Evolutionary conservation across 1,140 invertebrate species (phyloP), one percentile per base, ranked within the genome.

Genomic region (Diabrotica undecimpunctata): DNA sequence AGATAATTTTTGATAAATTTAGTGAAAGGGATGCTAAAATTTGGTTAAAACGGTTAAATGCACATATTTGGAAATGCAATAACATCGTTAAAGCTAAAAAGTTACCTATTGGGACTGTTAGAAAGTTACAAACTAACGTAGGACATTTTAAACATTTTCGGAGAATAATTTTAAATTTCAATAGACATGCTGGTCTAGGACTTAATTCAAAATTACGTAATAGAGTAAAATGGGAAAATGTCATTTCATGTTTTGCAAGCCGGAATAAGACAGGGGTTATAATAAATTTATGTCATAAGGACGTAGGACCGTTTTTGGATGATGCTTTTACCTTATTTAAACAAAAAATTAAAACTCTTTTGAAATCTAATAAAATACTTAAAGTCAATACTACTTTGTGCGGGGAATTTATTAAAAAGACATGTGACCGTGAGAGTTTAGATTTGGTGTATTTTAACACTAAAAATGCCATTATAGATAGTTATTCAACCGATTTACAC

Each of bases 381-480:
- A 11, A 60, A 54, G 51, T 79, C 75, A n/a, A n/a, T n/a, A n/a
- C n/a, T n/a, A n/a, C n/a, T n/a, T n/a, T n/a, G n/a, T n/a, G n/a
- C n/a, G n/a, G 11, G 36, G 14, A 25, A 36, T 59, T 6, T 7
- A 59, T 10, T 25, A 9, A 38, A 25, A 6, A 25, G 10, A 36
- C 14, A 13, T 36, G 14, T 35, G 7, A 50, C 55, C 72, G 80
- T 62, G 58, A 76, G 72, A 80, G 79, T 66, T 62, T 62, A 14
- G 78, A 80, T 59, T 59, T 81, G n/a, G 59, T n/a, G n/a, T n/a
- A n/a, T n/a, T n/a, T n/a, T n/a, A n/a, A n/a, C n/a, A n/a, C n/a
- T n/a, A n/a, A n/a, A 69, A 14, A 80, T 81, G 67, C 79, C 78
- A 7, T 70, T 79, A 9, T 71, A 75, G 70, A 66, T 80, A 61